Evolutionary conservation across 2,113 vertebrate genomes (phyloP).

Genomic region (Anguilla rostrata): DNA sequence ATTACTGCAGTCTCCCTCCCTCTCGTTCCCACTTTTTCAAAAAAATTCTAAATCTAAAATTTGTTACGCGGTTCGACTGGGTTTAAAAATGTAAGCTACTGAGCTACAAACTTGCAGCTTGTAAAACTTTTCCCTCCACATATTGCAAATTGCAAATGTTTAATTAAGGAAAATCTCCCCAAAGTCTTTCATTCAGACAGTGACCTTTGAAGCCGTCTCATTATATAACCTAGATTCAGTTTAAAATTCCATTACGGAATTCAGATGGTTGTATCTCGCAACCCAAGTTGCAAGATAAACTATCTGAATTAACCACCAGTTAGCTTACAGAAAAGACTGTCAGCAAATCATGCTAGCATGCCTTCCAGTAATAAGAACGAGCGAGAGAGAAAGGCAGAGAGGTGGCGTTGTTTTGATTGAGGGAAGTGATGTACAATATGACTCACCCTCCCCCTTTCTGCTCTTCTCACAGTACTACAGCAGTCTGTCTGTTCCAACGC

Average conservation of each 20-base stretch:
- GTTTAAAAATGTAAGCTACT: no score
- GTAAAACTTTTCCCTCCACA: no score
- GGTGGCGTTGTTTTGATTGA: conserved; percentile 41
- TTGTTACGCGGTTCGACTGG: no score
- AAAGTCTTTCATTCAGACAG: no score
- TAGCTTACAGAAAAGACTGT: conserved; percentile 26
- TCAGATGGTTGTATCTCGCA: no score
- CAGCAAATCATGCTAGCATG: neutral
- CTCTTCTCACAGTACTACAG: conserved; percentile 21
- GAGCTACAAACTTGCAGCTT: no score
- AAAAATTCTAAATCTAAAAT: neutral
- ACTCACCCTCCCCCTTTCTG: conserved; percentile 57
- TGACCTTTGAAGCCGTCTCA: neutral
- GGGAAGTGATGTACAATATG: conserved; percentile 41
- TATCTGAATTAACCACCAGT: neutral
- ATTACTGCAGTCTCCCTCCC: neutral
- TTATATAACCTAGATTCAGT: neutral
- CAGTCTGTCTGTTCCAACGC: neutral
- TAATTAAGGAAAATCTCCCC: no score
- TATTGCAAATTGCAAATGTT: no score
- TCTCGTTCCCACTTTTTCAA: neutral
- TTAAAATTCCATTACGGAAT: neutral
- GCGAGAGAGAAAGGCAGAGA: conserved; percentile 26
- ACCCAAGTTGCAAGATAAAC: neutral
- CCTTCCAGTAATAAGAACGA: conserved; percentile 28